Conservation (phyloP, 2,888 invertebrate species). For the Andrena marginata region DNA sequence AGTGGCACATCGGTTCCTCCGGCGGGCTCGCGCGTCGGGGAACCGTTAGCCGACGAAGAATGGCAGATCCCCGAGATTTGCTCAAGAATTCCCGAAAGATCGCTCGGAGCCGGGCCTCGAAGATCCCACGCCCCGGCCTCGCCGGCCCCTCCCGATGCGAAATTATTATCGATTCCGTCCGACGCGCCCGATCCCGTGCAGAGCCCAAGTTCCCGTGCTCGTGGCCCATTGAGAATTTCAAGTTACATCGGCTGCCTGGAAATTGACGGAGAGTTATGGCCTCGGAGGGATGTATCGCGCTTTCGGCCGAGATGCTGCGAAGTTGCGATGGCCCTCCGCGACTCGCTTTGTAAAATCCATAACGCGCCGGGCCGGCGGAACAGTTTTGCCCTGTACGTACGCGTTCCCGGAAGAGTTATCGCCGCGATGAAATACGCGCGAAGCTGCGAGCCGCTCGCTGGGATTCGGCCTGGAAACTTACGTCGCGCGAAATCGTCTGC, state of each 20-base stretch:
- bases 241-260: constrained; percentile 9
- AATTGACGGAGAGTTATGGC: constrained; percentile 34
- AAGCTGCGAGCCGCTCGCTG: constrained; percentile 14
- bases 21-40: background rate
- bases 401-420: constrained; percentile 47
- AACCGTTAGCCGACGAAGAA: constrained; percentile 12
- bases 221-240: constrained; percentile 18
- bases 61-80: constrained; percentile 30
- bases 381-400: constrained; percentile 33
- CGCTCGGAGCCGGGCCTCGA: background rate
- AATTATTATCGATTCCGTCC: constrained; percentile 12
- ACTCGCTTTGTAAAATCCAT: constrained; percentile 55
- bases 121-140: no score
- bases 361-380: constrained; percentile 21
- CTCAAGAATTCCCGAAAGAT: constrained; percentile 13
- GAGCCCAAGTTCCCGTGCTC: background rate
- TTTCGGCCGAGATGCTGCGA: constrained; percentile 5
- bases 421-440: constrained; percentile 35
- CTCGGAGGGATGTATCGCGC: constrained; percentile 16
- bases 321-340: constrained; percentile 15
- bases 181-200: background rate
- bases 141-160: no score
- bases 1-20: constrained; percentile 18
- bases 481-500: constrained; percentile 12
- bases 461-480: constrained; percentile 15